These are phyloP conservation scores for Lepidonotus clava DNA, from an alignment of 2,888 invertebrate species.

Conservation along the genomic window DNA sequence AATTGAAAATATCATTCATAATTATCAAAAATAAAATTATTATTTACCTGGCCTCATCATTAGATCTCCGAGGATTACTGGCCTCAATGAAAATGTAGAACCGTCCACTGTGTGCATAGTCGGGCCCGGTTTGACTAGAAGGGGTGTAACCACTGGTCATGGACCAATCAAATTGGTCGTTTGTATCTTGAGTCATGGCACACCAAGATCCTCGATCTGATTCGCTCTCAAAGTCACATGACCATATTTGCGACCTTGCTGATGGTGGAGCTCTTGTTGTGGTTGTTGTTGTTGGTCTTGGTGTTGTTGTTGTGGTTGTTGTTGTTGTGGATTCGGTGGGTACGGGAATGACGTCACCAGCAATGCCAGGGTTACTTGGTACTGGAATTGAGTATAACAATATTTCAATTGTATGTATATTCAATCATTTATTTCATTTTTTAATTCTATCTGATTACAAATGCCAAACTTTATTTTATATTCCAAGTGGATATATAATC, in stretches of 20 bases:
- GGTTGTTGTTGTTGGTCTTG: background rate
- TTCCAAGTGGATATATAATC: no score
- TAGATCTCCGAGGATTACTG: conserved; percentile 83
- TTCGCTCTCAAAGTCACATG: conserved; percentile 76
- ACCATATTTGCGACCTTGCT: conserved; percentile 31
- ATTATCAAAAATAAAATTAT: no score
- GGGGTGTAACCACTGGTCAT: conserved; percentile 48
- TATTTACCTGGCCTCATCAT: conserved; percentile 84
- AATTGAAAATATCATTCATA: no score
- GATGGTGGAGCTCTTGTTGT: background rate
- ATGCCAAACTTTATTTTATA: no score
- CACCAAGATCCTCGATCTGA: conserved; percentile 72
- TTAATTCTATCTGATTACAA: no score
- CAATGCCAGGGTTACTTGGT: no score
- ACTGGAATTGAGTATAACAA: no score
- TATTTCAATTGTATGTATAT: no score
- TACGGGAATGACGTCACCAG: no score
- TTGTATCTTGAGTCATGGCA: conserved; percentile 66
- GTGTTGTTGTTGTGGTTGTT: conserved; percentile 33
- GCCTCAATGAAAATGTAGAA: conserved; percentile 91
- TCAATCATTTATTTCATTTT: no score
- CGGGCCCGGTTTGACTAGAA: conserved; percentile 55
- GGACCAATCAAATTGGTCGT: conserved; percentile 72
- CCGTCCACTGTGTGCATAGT: conserved; percentile 33
- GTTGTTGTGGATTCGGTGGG: conserved; percentile 47